Percentiles rank a stretch among this genome's conserved stretches.
These are phyloP conservation scores for Emmelina monodactyla DNA, from an alignment of 2,888 invertebrate genomes.

Conservation along the genomic window DNA sequence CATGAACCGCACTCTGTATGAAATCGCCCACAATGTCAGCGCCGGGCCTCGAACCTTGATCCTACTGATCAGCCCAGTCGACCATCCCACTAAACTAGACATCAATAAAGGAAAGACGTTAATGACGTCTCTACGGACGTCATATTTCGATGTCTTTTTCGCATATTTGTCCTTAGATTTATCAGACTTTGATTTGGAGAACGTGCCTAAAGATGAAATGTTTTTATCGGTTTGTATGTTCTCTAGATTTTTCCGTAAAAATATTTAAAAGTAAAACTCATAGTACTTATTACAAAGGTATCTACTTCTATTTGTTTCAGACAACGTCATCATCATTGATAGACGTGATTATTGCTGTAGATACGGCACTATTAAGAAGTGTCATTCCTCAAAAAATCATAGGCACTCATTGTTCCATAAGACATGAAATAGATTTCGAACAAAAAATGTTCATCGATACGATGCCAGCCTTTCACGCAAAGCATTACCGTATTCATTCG, in stretches of 20 bases:
- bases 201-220: no score
- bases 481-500: slow-evolving; percentile 59
- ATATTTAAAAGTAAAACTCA: no score
- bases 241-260: no score
- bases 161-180: slow-evolving; percentile 54
- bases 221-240: no score
- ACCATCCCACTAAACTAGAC: slow-evolving; percentile 49
- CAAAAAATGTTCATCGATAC: no score
- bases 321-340: slow-evolving; percentile 31
- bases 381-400: slow-evolving; percentile 43
- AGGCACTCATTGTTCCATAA: slow-evolving; percentile 45
- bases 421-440: no score
- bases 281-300: neutral
- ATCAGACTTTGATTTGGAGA: slow-evolving; percentile 42
- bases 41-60: slow-evolving; percentile 57
- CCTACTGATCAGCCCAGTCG: slow-evolving; percentile 57
- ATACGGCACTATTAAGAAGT: slow-evolving; percentile 36
- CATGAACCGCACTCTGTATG: slow-evolving; percentile 42
- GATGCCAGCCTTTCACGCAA: no score
- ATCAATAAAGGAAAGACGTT: slow-evolving; percentile 38
- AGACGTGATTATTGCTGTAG: slow-evolving; percentile 34
- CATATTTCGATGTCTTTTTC: slow-evolving; percentile 62
- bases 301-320: slow-evolving; percentile 24
- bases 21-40: slow-evolving; percentile 31
- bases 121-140: slow-evolving; percentile 45